Evolutionary conservation across 1,140 invertebrate genomes (phyloP).

Genomic region (Riptortus pedestris): DNA sequence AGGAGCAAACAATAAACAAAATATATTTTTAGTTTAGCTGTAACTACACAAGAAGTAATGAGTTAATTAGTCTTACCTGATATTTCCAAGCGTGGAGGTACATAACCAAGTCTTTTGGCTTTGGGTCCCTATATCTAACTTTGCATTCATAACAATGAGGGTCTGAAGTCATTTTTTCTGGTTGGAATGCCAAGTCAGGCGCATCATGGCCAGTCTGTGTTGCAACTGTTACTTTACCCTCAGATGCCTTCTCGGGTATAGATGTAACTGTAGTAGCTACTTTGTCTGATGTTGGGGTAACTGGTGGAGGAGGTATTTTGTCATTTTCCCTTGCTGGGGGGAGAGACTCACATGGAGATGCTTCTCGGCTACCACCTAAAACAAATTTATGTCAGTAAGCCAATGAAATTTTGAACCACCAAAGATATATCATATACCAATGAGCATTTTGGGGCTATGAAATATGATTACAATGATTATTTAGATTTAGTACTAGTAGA

Average conservation of each 20-base stretch:
- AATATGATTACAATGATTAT: too few relatives aligned
- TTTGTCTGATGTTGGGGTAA: not conserved
- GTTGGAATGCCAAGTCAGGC: conserved; percentile 53
- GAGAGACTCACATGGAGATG: conserved; percentile 44
- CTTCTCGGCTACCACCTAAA: conserved; percentile 40
- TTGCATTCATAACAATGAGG: conserved; percentile 87
- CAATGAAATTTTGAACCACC: too few relatives aligned
- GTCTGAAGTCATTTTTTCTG: conserved; percentile 67
- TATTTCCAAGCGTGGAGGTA: conserved; percentile 77
- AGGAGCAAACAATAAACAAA: too few relatives aligned
- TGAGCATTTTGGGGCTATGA: too few relatives aligned
- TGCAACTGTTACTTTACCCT: conserved; percentile 56
- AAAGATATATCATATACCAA: too few relatives aligned
- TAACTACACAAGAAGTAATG: too few relatives aligned
- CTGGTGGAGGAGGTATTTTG: not conserved
- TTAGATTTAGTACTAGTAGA: too few relatives aligned
- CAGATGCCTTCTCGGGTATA: not conserved
- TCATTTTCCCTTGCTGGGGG: not conserved
- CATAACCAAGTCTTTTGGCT: conserved; percentile 83
- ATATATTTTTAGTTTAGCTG: too few relatives aligned
- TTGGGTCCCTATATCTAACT: conserved; percentile 79
- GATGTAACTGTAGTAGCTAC: not conserved
- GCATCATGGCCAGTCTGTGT: conserved; percentile 71
- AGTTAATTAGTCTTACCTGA: too few relatives aligned
- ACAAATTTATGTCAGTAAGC: too few relatives aligned